Evolutionary conservation across 2,113 vertebrate species (phyloP), one percentile per base, ranked within the genome.

Genomic region (Desmodus rotundus): DNA sequence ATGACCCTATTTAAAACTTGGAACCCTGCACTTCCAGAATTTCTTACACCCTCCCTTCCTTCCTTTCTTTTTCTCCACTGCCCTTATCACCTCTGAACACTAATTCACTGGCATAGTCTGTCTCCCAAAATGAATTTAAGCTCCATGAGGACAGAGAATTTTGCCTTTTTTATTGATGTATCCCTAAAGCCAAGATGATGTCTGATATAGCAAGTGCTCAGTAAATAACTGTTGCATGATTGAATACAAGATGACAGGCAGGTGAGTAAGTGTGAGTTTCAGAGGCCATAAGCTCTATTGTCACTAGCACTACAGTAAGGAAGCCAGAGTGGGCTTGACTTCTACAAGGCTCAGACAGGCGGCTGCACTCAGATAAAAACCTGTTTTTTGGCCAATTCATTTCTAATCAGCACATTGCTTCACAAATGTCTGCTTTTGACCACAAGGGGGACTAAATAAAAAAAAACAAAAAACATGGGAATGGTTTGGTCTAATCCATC

Each of bases 361-460:
- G 10, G 47, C 47, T 89, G 10, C 13, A 70, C 38, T 90, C 47
- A 61, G 70, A 89, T 50, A 68, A 90, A 84, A 63, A 56, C 38
- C 58, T 89, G 54, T 41, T 94, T 61, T 43, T 82, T 80, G 47
- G 31, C 19, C 54, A 78, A 45, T n/a, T 78, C 1, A 3, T 74
- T 96, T 96, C 61, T 65, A 58, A 87, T 22, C n/a, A 81, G 41
- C 45, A 89, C 31, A 67, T 5, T 31, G 54, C 43, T 94, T 95
- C 68, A 33, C 76, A 72, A 72, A 50, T 93, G 61, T 77, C 83
- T 83, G 52, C 26, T 89, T 94, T 74, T 88, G 80, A 65, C 80
- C 83, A 97, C 92, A 87, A 95, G 74, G 58, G 70, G 83, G 80
- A 81, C 90, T 76, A 87, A 89, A 85, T 65, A 76, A 89, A 68